Evolutionary conservation across 2,888 invertebrate species (phyloP).

Genomic region (Brenthis daphne): DNA sequence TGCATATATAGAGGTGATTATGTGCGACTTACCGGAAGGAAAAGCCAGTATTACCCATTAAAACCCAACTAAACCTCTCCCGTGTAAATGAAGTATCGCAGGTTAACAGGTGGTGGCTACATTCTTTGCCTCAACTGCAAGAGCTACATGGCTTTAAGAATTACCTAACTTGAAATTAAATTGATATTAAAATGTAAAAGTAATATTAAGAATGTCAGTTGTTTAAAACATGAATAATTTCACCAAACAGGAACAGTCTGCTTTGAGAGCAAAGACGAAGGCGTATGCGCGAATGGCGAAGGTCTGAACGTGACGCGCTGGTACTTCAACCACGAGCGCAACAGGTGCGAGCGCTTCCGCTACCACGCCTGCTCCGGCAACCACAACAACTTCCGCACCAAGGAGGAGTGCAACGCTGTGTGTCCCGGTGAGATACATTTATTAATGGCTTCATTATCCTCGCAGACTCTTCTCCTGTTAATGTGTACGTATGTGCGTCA

Average conservation of each 20-base stretch:
- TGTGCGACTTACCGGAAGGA: too few relatives aligned
- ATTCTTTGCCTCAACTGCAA: neutral
- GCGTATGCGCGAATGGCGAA: constrained; percentile 74
- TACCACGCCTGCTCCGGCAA: constrained; percentile 90
- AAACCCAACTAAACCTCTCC: too few relatives aligned
- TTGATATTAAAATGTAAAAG: neutral
- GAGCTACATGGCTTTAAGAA: neutral
- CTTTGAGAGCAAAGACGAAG: constrained; percentile 87
- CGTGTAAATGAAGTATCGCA: too few relatives aligned
- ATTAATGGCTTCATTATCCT: neutral
- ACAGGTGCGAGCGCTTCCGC: constrained; percentile 87
- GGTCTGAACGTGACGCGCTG: constrained; percentile 82
- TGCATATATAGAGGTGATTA: too few relatives aligned
- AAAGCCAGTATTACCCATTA: too few relatives aligned
- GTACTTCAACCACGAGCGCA: constrained; percentile 89
- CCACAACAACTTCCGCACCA: constrained; percentile 92
- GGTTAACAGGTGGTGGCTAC: too few relatives aligned
- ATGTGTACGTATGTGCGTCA: too few relatives aligned
- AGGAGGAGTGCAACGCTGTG: constrained; percentile 89
- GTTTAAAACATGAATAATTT: neutral
- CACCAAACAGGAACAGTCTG: constrained; percentile 86
- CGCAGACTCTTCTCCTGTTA: too few relatives aligned
- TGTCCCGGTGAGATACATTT: constrained; percentile 85
- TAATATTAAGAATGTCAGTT: neutral
- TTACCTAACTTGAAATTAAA: too few relatives aligned